Evolutionary conservation across 2,113 vertebrate species (phyloP).

Genomic region (Eurypyga helias): DNA sequence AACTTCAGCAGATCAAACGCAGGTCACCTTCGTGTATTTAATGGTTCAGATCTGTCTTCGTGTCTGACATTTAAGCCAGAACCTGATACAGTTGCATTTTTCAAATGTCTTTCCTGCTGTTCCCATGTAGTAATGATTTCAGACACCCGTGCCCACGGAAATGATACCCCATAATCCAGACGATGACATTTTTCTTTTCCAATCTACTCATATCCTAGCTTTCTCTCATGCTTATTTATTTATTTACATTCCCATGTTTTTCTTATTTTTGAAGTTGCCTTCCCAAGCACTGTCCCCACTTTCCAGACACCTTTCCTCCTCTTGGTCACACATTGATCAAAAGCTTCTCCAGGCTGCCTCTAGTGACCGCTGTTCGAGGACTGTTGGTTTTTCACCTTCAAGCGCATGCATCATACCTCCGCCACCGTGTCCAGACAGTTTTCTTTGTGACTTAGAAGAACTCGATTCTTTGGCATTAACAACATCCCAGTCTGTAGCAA

Average conservation of each 20-base stretch:
- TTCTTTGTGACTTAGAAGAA: slow-evolving; percentile 75
- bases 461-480: slow-evolving; percentile 52
- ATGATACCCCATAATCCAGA: slow-evolving; percentile 19
- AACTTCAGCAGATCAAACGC: slow-evolving; percentile 25
- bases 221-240: slow-evolving; percentile 35
- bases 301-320: slow-evolving; percentile 49
- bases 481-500: slow-evolving; percentile 31
- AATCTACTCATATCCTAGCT: neutral
- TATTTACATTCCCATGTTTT: slow-evolving; percentile 34
- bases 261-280: slow-evolving; percentile 77
- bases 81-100: slow-evolving; percentile 43
- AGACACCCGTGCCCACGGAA: slow-evolving; percentile 36
- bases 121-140: slow-evolving; percentile 60
- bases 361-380: slow-evolving; percentile 81
- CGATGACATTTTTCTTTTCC: neutral
- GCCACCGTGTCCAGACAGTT: slow-evolving; percentile 74
- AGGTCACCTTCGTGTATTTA: neutral
- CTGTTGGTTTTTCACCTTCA: slow-evolving; percentile 70
- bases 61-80: slow-evolving; percentile 64
- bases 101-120: slow-evolving; percentile 45
- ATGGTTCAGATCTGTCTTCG: slow-evolving; percentile 51
- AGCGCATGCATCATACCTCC: slow-evolving; percentile 64
- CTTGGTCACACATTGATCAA: slow-evolving; percentile 63
- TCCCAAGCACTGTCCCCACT: slow-evolving; percentile 70
- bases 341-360: slow-evolving; percentile 71